Percentiles rank a stretch among this genome's conserved stretches.
These are phyloP conservation scores for Dendrophyllia cribrosa DNA, from an alignment of 64 coral and sea anemone species.

Conservation along the genomic window DNA sequence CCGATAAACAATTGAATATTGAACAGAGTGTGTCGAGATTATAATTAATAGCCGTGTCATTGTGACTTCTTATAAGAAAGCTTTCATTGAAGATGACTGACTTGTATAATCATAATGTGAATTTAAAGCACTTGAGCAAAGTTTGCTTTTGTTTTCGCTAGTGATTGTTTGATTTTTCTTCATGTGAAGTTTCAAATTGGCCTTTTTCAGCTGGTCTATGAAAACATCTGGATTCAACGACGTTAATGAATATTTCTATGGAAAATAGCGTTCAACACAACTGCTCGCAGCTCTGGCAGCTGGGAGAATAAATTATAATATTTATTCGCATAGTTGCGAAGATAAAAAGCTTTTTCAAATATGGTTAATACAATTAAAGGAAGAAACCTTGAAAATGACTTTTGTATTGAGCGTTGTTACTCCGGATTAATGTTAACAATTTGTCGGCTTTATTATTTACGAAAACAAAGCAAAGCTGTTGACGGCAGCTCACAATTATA, in stretches of 20 bases:
- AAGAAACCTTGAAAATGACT: too few species aligned
- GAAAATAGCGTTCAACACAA: not conserved
- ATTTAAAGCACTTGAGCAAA: not conserved
- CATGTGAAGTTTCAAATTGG: not conserved
- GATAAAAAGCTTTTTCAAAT: not conserved
- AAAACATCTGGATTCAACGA: conserved; percentile 16
- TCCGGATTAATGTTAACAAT: not conserved
- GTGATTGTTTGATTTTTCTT: not conserved
- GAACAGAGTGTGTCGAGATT: too few species aligned
- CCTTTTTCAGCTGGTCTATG: not conserved
- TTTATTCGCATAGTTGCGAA: not conserved
- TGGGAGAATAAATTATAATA: conserved; percentile 34
- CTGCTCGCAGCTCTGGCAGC: not conserved
- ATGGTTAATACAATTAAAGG: not conserved
- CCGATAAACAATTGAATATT: too few species aligned
- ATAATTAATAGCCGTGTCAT: too few species aligned
- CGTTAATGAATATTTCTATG: conserved; percentile 13
- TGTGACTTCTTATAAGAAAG: too few species aligned
- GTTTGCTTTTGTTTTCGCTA: not conserved
- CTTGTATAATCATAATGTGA: not conserved
- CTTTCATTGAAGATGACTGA: too few species aligned
- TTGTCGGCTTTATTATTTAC: too few species aligned
- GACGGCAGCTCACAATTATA: not conserved
- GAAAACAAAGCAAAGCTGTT: not conserved
- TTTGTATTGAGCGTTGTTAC: too few species aligned